Percentiles rank a stretch among this genome's conserved stretches.
Evolutionary conservation across 2,888 invertebrate species (phyloP).

Genomic region (Brachypalpus laphriformis): DNA sequence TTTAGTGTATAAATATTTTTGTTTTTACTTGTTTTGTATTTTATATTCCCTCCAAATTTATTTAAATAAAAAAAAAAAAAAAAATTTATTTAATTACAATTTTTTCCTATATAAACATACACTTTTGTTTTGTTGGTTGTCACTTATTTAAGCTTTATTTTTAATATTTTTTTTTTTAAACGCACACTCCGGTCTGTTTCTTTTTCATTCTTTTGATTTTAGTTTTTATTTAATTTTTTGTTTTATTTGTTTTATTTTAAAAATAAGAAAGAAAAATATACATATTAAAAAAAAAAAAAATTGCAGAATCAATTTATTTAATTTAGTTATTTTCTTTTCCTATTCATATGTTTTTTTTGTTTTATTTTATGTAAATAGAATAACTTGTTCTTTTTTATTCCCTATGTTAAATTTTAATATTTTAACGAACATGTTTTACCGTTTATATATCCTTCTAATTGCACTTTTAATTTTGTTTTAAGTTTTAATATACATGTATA

Average conservation of each 20-base stretch:
- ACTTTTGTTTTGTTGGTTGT: conserved; percentile 24
- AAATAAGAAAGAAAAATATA: conserved; percentile 20
- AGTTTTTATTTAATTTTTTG: not conserved
- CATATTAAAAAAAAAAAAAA: conserved; percentile 25
- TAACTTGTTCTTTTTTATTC: conserved; percentile 78
- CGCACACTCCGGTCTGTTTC: conserved; percentile 39
- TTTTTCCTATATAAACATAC: conserved; percentile 36
- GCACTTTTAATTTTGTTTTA: conserved; percentile 84
- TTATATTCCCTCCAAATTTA: conserved; percentile 66
- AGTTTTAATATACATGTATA: conserved; percentile 67
- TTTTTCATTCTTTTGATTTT: not conserved
- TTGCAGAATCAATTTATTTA: conserved; percentile 43
- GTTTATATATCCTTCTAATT: conserved; percentile 84
- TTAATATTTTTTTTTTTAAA: conserved; percentile 22
- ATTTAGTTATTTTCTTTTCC: conserved; percentile 57
- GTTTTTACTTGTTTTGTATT: conserved; percentile 35
- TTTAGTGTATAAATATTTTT: conserved; percentile 49
- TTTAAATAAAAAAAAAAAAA: conserved; percentile 39
- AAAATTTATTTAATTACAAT: conserved; percentile 32
- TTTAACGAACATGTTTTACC: conserved; percentile 83
- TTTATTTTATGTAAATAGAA: conserved; percentile 85
- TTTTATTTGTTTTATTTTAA: not conserved
- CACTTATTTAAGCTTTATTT: conserved; percentile 38
- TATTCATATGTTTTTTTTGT: conserved; percentile 80
- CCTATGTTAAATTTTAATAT: conserved; percentile 74